Evolutionary conservation across 2,888 invertebrate genomes (phyloP).

Genomic region (Eudemis profundana): DNA sequence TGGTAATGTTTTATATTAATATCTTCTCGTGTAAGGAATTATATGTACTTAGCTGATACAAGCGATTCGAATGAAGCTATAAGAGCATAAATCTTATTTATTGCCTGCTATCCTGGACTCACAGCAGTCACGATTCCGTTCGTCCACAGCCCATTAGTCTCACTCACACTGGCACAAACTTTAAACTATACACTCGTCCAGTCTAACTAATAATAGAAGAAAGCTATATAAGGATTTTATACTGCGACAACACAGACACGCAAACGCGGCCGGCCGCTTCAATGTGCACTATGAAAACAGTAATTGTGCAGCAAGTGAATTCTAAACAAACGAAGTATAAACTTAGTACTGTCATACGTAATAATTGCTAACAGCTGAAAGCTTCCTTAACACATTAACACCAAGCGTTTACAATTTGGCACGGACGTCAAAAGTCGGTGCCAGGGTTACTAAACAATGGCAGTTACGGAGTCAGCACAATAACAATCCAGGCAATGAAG

Average conservation of each 20-base stretch:
- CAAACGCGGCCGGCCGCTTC: background rate
- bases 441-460: constrained; percentile 29
- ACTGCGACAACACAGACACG: background rate
- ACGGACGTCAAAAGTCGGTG: constrained; percentile 17
- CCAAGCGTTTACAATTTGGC: constrained; percentile 28
- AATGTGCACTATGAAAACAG: background rate
- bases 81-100: constrained; percentile 39
- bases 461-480: constrained; percentile 32
- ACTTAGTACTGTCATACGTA: background rate
- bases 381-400: constrained; percentile 1
- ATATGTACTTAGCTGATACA: constrained; percentile 8
- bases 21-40: background rate
- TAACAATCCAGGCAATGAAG: constrained; percentile 18
- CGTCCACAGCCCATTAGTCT: constrained; percentile 65
- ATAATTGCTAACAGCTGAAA: background rate
- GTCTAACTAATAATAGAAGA: constrained; percentile 42
- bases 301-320: constrained; percentile 12
- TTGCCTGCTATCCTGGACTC: constrained; percentile 59
- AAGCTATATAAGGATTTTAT: constrained; percentile 26
- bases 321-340: background rate
- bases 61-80: constrained; percentile 25
- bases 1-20: background rate
- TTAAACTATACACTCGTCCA: constrained; percentile 45
- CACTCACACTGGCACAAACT: constrained; percentile 52
- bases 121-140: constrained; percentile 64